A percentile compares a stretch with the other conserved stretches of the same genome.
Evolutionary conservation across 1,140 invertebrate genomes (phyloP).

Genomic region (Proctacanthus coquilletti): DNA sequence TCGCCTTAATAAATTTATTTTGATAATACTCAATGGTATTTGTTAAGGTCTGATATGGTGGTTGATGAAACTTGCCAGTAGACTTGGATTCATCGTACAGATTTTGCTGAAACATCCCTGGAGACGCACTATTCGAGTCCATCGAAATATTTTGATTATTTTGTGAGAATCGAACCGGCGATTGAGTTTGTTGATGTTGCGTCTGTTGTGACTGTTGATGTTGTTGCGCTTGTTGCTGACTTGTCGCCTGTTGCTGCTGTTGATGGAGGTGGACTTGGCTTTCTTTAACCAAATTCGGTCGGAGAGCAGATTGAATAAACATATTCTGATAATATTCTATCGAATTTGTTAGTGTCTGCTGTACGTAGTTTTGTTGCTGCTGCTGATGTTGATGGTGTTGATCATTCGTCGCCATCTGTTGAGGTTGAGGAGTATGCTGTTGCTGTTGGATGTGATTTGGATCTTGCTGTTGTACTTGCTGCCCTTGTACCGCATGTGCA

Average conservation of each 20-base stretch:
- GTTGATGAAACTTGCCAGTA: background rate
- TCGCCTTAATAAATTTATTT: slow-evolving; percentile 1
- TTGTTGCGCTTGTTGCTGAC: too few species aligned
- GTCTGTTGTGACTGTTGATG: too few species aligned
- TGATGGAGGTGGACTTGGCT: background rate
- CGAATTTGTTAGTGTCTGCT: slow-evolving; percentile 9
- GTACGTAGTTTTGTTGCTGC: slow-evolving; percentile 9
- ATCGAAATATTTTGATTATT: background rate
- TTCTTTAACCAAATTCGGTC: background rate
- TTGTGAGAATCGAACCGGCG: background rate
- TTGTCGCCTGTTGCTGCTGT: too few species aligned
- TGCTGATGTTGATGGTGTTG: slow-evolving; percentile 8
- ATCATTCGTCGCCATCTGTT: slow-evolving; percentile 8
- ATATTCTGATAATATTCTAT: slow-evolving; percentile 28
- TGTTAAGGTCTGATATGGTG: background rate
- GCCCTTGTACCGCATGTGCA: background rate
- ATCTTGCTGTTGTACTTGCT: too few species aligned
- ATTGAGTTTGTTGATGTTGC: background rate
- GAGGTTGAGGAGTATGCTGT: slow-evolving; percentile 7
- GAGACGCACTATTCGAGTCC: background rate
- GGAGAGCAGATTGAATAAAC: slow-evolving; percentile 14
- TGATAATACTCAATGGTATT: slow-evolving; percentile 2
- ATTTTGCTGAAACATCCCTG: background rate
- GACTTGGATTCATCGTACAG: background rate
- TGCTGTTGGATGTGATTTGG: slow-evolving; percentile 6